Percentiles rank a stretch among this genome's conserved stretches.
Evolutionary conservation across 2,888 invertebrate genomes (phyloP).

Genomic region (Sphaerophoria rueppellii): DNA sequence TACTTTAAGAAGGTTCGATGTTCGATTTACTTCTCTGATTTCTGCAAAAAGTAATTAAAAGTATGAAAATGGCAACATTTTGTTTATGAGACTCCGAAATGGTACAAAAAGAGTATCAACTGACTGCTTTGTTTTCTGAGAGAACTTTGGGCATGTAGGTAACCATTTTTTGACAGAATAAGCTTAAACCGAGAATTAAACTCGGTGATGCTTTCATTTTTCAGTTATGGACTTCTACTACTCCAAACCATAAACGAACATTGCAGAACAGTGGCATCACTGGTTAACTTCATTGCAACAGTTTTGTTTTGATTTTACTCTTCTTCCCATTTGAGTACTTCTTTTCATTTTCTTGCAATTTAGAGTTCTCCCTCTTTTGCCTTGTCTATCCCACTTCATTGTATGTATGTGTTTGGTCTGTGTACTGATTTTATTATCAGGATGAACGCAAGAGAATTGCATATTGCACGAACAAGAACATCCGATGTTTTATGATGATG

Average conservation of each 20-base stretch:
- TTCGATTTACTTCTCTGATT: neutral
- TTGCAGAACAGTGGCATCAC: slow-evolving; percentile 13
- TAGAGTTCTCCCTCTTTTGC: slow-evolving; percentile 38
- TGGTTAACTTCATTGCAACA: slow-evolving; percentile 53
- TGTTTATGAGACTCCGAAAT: no score
- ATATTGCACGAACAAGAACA: neutral
- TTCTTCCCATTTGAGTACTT: neutral
- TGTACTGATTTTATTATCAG: slow-evolving; percentile 17
- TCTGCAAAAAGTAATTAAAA: no score
- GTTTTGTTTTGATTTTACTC: slow-evolving; percentile 35
- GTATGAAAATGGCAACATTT: no score
- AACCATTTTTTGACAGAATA: no score
- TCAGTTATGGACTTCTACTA: no score
- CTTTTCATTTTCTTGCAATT: neutral
- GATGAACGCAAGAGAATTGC: slow-evolving; percentile 25
- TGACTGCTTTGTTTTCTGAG: no score
- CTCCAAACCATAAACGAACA: neutral
- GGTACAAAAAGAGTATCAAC: no score
- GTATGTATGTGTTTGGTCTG: slow-evolving; percentile 15
- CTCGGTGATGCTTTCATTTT: no score
- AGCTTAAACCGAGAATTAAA: no score
- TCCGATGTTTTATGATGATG: slow-evolving; percentile 20
- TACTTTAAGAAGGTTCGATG: neutral
- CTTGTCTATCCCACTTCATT: neutral
- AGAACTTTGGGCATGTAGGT: no score